Evolutionary conservation across 2,113 vertebrate genomes (phyloP).

Genomic region (Gambusia holbrooki): DNA sequence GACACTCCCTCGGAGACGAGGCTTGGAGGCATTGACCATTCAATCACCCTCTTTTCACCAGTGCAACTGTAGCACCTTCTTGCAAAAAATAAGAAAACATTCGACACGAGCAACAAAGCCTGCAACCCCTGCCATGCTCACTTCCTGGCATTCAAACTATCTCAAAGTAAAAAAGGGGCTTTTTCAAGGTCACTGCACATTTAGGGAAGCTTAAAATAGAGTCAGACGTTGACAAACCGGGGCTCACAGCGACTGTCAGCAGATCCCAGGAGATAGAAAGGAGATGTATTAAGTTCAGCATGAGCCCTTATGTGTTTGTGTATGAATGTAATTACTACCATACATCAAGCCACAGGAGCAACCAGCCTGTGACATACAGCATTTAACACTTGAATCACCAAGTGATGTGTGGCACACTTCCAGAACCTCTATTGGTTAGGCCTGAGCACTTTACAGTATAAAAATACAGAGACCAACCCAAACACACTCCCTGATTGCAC

Average conservation of each 20-base stretch:
- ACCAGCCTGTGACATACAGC: conserved; percentile 31
- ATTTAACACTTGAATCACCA: conserved; percentile 38
- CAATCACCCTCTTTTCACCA: conserved; percentile 64
- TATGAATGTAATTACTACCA: conserved; percentile 51
- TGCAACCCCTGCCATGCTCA: conserved; percentile 37
- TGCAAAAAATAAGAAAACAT: conserved; percentile 23
- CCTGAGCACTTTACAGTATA: not conserved
- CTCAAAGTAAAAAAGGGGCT: conserved; percentile 29
- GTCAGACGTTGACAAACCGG: conserved; percentile 46
- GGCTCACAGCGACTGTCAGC: conserved; percentile 38
- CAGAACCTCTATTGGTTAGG: conserved; percentile 14
- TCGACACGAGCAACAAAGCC: conserved; percentile 50
- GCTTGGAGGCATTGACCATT: conserved; percentile 59
- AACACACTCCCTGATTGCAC: conserved; percentile 24
- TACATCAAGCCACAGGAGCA: conserved; percentile 44
- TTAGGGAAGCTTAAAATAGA: conserved; percentile 63
- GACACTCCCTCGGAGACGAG: conserved; percentile 61
- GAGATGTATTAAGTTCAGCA: conserved; percentile 46
- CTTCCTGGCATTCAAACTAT: conserved; percentile 49
- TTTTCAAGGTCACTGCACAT: conserved; percentile 65
- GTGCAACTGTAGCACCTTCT: conserved; percentile 46
- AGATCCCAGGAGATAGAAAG: conserved; percentile 42
- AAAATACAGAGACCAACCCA: conserved; percentile 1
- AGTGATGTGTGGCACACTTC: conserved; percentile 8
- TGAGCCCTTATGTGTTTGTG: conserved; percentile 32